These are phyloP conservation scores for Melanaphis sacchari DNA, from an alignment of 1,140 invertebrate species.

Conservation along the genomic window DNA sequence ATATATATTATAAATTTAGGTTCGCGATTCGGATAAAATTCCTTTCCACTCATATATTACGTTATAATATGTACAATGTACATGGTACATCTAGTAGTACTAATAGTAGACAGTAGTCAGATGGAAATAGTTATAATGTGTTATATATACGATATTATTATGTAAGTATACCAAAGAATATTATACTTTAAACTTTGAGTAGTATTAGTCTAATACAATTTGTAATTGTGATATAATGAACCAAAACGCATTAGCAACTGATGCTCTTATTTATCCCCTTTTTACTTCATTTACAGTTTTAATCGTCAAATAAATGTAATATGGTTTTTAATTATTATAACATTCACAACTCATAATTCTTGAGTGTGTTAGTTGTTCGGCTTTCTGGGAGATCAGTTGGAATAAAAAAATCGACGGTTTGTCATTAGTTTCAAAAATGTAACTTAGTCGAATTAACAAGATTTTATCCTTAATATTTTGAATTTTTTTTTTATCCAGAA, in stretches of 20 bases:
- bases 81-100: background rate
- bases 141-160: background rate
- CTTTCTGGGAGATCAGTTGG: background rate
- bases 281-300: background rate
- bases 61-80: background rate
- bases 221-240: background rate
- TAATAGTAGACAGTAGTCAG: background rate
- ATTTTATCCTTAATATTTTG: background rate
- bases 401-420: background rate
- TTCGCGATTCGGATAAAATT: background rate
- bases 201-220: background rate
- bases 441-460: too few relatives aligned
- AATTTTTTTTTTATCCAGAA: background rate
- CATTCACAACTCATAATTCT: background rate
- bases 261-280: background rate
- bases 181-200: background rate
- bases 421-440: background rate
- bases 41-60: conserved; percentile 9
- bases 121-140: background rate
- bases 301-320: background rate
- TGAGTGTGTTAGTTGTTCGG: background rate
- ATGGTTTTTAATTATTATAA: too few relatives aligned
- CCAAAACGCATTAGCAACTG: background rate
- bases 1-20: too few relatives aligned
- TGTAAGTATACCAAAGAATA: background rate